These are phyloP conservation scores for Palaemon carinicauda DNA, from an alignment of 1,140 invertebrate species.

Conservation along the genomic window DNA sequence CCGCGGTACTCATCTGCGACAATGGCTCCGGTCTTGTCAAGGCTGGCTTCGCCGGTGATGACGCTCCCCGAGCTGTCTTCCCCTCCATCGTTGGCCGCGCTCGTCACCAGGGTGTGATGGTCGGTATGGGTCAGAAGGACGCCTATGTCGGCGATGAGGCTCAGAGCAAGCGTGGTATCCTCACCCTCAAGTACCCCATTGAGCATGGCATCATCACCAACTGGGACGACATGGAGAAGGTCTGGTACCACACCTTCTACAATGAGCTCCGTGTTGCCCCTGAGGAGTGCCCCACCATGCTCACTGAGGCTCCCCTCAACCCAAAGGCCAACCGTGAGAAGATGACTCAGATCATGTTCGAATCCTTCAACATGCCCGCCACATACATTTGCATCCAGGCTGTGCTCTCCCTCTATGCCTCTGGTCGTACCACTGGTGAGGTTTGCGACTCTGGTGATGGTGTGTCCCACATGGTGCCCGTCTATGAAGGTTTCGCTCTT, in stretches of 20 bases:
- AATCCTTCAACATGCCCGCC: constrained; percentile 65
- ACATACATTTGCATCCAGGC: neutral
- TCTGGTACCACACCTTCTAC: constrained; percentile 96
- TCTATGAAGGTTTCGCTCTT: no score
- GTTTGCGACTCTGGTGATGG: no score
- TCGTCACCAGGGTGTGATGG: constrained; percentile 78
- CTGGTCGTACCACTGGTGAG: no score
- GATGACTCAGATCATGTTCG: constrained; percentile 75
- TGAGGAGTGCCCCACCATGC: constrained; percentile 89
- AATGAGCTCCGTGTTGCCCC: constrained; percentile 93
- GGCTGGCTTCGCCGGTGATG: constrained; percentile 74
- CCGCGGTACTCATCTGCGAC: constrained; percentile 70
- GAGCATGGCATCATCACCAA: constrained; percentile 95
- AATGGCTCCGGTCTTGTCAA: constrained; percentile 76
- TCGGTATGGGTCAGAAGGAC: constrained; percentile 94
- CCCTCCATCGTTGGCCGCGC: constrained; percentile 73
- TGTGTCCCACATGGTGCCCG: no score
- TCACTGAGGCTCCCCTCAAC: constrained; percentile 92
- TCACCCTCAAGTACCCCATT: constrained; percentile 91
- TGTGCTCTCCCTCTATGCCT: no score
- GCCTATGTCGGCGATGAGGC: constrained; percentile 91
- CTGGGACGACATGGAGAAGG: constrained; percentile 98
- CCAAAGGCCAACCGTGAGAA: constrained; percentile 85
- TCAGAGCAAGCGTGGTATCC: constrained; percentile 88
- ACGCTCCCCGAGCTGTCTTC: constrained; percentile 74